Base-by-base conservation (phyloP, 2,113 vertebrate genomes). In the Anhinga rufa region DNA sequence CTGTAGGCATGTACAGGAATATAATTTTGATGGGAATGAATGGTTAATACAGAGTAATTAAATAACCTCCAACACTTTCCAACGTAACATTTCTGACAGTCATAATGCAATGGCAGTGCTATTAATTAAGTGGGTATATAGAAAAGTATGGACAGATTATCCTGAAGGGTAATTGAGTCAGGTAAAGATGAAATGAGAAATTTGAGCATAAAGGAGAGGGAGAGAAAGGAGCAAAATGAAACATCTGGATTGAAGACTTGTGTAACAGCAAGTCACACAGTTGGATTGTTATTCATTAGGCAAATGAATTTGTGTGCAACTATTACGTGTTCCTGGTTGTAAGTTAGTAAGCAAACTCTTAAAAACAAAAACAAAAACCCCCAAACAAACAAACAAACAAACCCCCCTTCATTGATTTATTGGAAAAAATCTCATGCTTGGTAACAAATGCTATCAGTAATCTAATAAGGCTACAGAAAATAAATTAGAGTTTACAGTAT, bases 11-110 rank as follows among this genome's bases (percentile, higher is more conserved):
- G 22, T 90, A 70, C 46, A 95, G 92, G 83, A 95, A 86, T 93
- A 81, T 94, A 80, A 96, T 97, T 94, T 86, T 92, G 85, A 91
- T 49, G 72, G 90, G 88, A 94, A 93, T 91, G 68, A 92, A 82
- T 93, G 79, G 86, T 95, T 97, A 97, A 96, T 96, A 90, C 76
- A 92, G 91, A 90, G 60, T 97, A 97, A 98, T 96, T 97, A 97
- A 98, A 97, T 97, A 95, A 94, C 40, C 72, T 96, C 85, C 64
- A 89, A 44, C 74, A 82, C 89, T 96, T 97, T 86, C 75, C 22
- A 24, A 0, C 88, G 81, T 82, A 89, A 82, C 62, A 32, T 69
- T 92, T 90, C 85, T 97, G 96, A 96, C 7, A 79, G 86, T 94
- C 95, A 90, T 94, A 95, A 92, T 90, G 93, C 71, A 96, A 57